Conservation (phyloP, 2,888 invertebrate species). For the Spodoptera exigua region DNA sequence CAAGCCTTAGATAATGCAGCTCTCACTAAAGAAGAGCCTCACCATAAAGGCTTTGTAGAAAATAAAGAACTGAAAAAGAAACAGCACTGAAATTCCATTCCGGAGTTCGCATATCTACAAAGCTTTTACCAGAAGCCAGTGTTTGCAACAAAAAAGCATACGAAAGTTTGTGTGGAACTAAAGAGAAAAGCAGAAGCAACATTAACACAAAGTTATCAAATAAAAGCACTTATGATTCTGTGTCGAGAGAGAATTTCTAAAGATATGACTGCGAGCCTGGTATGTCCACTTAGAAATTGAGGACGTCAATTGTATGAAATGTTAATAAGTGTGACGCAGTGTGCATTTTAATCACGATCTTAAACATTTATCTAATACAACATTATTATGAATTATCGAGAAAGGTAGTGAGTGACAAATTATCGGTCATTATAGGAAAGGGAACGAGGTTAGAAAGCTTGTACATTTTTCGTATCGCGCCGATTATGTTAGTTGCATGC, state of each 20-base stretch:
- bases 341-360: slow-evolving; percentile 12
- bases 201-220: slow-evolving; percentile 31
- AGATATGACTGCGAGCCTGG: slow-evolving; percentile 13
- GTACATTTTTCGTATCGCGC: slow-evolving; percentile 69
- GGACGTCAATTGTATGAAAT: neutral
- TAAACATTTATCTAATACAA: slow-evolving; percentile 23
- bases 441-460: slow-evolving; percentile 81
- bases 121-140: slow-evolving; percentile 32
- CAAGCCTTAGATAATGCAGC: slow-evolving; percentile 38
- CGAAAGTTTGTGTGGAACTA: slow-evolving; percentile 31
- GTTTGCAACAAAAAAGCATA: slow-evolving; percentile 29
- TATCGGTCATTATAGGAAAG: slow-evolving; percentile 68
- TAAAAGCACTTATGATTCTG: slow-evolving; percentile 37
- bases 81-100: slow-evolving; percentile 30
- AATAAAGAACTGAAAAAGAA: slow-evolving; percentile 29
- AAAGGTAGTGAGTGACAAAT: slow-evolving; percentile 57
- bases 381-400: slow-evolving; percentile 39
- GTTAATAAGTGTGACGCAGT: neutral
- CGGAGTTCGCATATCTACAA: slow-evolving; percentile 39
- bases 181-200: slow-evolving; percentile 36
- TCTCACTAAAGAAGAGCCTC: slow-evolving; percentile 10
- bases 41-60: slow-evolving; percentile 10
- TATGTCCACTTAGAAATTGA: slow-evolving; percentile 19
- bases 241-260: slow-evolving; percentile 22
- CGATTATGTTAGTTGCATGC: slow-evolving; percentile 68